A percentile compares a stretch with the other conserved stretches of the same genome.
Evolutionary conservation across 2,888 invertebrate genomes (phyloP).

Genomic region (Sinhomidia bicolor): DNA sequence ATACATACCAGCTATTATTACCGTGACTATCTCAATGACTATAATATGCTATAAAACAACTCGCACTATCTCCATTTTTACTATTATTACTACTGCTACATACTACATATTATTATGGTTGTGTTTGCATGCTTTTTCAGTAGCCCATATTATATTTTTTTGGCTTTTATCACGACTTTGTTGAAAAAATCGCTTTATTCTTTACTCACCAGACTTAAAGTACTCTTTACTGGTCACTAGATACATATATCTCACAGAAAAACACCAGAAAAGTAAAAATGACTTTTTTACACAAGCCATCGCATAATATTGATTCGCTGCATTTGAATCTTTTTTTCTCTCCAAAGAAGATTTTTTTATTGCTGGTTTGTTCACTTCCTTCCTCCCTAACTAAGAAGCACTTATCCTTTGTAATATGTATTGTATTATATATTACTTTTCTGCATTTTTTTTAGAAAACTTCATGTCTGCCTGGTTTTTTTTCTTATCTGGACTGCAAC

Average conservation of each 20-base stretch:
- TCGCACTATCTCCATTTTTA: not conserved
- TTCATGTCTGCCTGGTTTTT: not conserved
- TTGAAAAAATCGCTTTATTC: not conserved
- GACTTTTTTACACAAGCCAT: not conserved
- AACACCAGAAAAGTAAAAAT: not conserved
- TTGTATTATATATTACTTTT: conserved; percentile 22
- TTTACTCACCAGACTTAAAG: too few relatives aligned
- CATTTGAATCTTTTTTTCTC: too few relatives aligned
- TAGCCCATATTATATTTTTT: not conserved
- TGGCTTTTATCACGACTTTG: not conserved
- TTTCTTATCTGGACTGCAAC: not conserved
- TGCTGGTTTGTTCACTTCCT: conserved; percentile 7
- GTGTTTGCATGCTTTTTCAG: not conserved
- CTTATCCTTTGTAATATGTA: conserved; percentile 28
- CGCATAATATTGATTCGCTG: not conserved
- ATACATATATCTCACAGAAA: too few relatives aligned
- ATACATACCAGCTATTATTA: not conserved
- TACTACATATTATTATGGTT: not conserved
- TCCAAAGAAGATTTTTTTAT: conserved; percentile 8
- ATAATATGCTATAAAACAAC: not conserved
- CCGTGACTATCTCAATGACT: not conserved
- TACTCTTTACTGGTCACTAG: not conserved
- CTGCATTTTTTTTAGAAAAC: conserved; percentile 4
- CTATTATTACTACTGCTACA: not conserved
- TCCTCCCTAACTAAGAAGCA: not conserved